phyloP scores from a whole-genome alignment of 2,113 vertebrate species.

The Dissostichus mawsoni region DNA sequence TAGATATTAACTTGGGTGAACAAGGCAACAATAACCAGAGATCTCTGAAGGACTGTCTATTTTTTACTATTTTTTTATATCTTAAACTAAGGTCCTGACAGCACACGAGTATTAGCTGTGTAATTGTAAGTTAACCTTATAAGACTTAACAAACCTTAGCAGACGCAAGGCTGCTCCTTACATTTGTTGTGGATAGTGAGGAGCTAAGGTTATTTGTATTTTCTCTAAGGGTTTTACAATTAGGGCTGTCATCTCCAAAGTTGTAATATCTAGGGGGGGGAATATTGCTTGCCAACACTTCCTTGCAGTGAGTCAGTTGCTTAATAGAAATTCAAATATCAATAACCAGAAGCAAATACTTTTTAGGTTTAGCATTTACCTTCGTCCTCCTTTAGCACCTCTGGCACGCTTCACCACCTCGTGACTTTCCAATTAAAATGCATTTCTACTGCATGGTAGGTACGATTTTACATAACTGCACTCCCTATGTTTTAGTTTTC shows the following conservation, averaged over 20 bases:
- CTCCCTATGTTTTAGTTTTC: too few relatives aligned
- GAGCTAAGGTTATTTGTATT: not conserved
- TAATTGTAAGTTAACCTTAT: not conserved
- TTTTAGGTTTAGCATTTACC: not conserved
- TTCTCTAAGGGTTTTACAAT: not conserved
- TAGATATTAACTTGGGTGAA: slow-evolving; percentile 7
- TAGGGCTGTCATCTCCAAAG: not conserved
- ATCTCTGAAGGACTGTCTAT: slow-evolving; percentile 1
- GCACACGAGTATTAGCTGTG: not conserved
- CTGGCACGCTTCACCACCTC: not conserved
- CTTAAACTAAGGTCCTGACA: not conserved
- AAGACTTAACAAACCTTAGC: not conserved
- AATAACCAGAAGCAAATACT: not conserved
- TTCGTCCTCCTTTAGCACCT: not conserved
- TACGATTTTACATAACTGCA: too few relatives aligned
- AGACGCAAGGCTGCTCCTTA: not conserved
- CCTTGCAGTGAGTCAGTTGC: not conserved
- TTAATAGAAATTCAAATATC: not conserved
- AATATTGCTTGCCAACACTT: not conserved
- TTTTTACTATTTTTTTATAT: not conserved
- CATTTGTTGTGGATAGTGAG: not conserved
- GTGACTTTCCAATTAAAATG: not conserved
- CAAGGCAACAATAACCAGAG: slow-evolving; percentile 4
- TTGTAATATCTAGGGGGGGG: too few relatives aligned
- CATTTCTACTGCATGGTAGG: not conserved